A percentile compares a stretch with the other conserved stretches of the same genome.
Evolutionary conservation across 2,797 vertebrate genomes (phyloP).

Genomic region (Gephyroberyx darwinii): DNA sequence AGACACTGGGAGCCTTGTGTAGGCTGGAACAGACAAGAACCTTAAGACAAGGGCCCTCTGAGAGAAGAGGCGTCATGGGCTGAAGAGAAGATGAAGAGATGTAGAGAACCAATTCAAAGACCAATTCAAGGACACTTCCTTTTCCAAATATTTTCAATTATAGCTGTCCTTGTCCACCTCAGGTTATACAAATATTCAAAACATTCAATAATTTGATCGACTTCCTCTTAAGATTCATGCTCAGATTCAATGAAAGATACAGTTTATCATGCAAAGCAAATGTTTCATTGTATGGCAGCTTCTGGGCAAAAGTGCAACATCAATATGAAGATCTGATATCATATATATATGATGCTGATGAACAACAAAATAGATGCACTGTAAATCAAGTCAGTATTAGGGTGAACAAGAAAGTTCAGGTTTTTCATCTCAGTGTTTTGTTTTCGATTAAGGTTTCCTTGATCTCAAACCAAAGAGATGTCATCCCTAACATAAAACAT

Average conservation of each 20-base stretch:
- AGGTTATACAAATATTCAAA: background rate
- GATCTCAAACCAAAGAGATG: constrained; percentile 32
- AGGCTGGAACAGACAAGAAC: too few relatives aligned
- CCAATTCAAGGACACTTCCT: background rate
- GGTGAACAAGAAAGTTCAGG: background rate
- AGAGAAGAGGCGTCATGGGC: too few relatives aligned
- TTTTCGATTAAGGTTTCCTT: constrained; percentile 13
- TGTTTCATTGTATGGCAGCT: background rate
- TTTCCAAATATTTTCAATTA: background rate
- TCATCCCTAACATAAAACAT: constrained; percentile 20
- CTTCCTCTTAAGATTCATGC: background rate
- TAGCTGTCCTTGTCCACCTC: background rate
- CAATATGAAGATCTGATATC: background rate
- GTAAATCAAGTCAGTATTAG: background rate
- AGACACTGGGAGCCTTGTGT: background rate
- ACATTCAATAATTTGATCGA: background rate
- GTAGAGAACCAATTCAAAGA: background rate
- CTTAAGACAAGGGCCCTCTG: too few relatives aligned
- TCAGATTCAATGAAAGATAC: background rate
- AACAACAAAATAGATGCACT: background rate
- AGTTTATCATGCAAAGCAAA: background rate
- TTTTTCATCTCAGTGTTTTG: constrained; percentile 26
- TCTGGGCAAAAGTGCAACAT: background rate
- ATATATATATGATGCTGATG: background rate
- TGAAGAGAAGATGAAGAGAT: too few relatives aligned